Base-by-base conservation (phyloP, 2,888 invertebrate genomes). In the Anaspis maculata region DNA sequence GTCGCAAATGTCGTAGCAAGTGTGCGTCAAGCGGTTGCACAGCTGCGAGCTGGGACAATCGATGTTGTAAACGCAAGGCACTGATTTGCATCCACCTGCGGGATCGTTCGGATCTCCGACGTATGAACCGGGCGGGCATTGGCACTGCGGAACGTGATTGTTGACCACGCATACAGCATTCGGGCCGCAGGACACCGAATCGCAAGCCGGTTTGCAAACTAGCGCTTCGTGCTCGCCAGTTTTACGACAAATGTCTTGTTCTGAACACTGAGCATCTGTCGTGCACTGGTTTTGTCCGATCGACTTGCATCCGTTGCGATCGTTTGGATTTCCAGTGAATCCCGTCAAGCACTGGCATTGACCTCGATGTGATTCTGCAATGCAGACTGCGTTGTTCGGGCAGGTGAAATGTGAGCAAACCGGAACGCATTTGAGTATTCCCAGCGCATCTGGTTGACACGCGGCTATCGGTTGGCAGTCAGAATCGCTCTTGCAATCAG, bases 81-180 rank as follows among this genome's bases (percentile, higher is more conserved):
- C 87, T 34, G 79, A 73, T 64, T 79, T 73, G 55, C 88, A 87
- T 31, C 89, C 88, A 37, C 73, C 72, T 37, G 71, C 69, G 2
- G 76, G 64, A 58, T 89, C 86, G 55, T 82, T 80, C 0, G 91
- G 88, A 68, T 91, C 83, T 2, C 91, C 91, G 6, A 85, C 81
- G 58, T 78, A 91, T 1, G 84, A 77, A 11, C 91, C 91, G 4
- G 84, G 79, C 11, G 90, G 90, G 57, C 92, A 92, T 52, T 88
- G 85, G 56, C 92, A 92, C 61, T 86, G 83, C 0, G 88, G 84
- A 9, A 82, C 82, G 59, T 92, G 91, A 56, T 91, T 91, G 52
- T 90, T 88, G 2, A 87, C 85, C 5, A 89, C 75, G 56, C 92
- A 92, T 11, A 91, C 71, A 4, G 92, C 89, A 44, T 84, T 81